phyloP scores from a whole-genome alignment of 2,113 vertebrate species.

The Microtus richardsoni region DNA sequence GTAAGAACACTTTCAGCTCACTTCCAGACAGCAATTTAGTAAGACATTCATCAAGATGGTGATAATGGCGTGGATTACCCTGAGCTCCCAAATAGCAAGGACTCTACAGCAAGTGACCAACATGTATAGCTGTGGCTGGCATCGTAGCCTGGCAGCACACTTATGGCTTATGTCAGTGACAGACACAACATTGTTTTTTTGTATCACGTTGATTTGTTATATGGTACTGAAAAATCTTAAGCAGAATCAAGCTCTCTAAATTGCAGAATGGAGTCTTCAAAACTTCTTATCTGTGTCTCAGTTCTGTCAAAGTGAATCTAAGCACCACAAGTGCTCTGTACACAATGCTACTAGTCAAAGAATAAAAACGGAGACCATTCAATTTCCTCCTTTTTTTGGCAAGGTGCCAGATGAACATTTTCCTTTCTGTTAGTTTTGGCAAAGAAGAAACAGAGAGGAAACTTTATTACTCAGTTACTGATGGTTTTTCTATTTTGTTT shows the following conservation, averaged over 20 bases:
- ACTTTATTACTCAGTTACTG: constrained; percentile 90
- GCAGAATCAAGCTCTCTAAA: constrained; percentile 89
- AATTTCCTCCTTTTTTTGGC: constrained; percentile 89
- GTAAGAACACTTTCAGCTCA: constrained; percentile 79
- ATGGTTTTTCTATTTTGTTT: constrained; percentile 92
- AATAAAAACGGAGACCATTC: constrained; percentile 88
- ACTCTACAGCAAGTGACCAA: constrained; percentile 83
- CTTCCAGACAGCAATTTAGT: constrained; percentile 78
- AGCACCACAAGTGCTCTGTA: constrained; percentile 87
- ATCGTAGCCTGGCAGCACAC: constrained; percentile 88
- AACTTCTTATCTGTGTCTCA: constrained; percentile 88
- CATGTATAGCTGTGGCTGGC: constrained; percentile 87
- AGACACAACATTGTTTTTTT: constrained; percentile 88
- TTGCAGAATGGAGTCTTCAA: constrained; percentile 86
- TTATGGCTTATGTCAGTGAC: constrained; percentile 90
- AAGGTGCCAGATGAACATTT: constrained; percentile 88
- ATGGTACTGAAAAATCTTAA: constrained; percentile 90
- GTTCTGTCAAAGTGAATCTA: constrained; percentile 86
- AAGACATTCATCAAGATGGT: constrained; percentile 81
- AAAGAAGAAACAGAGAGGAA: constrained; percentile 87
- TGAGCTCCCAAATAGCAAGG: constrained; percentile 78
- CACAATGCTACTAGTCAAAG: constrained; percentile 92
- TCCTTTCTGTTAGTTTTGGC: constrained; percentile 92
- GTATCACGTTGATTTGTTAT: constrained; percentile 90
- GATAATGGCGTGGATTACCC: constrained; percentile 84